These are phyloP conservation scores for Danio aesculapii DNA, from an alignment of 2,797 vertebrate species.

Conservation along the genomic window DNA sequence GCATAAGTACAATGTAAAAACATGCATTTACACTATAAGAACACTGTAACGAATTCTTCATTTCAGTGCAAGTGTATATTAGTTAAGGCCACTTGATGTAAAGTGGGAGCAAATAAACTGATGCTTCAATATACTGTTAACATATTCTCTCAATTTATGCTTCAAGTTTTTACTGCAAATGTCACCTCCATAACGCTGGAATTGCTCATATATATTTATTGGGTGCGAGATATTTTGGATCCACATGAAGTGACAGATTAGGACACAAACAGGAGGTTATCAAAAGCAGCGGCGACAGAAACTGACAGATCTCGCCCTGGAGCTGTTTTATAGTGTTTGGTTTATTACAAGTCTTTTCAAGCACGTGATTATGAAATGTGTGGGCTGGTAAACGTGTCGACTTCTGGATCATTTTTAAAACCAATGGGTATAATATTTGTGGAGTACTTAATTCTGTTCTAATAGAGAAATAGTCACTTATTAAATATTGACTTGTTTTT, in stretches of 20 bases:
- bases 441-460: slow-evolving; percentile 74
- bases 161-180: too few species aligned
- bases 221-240: slow-evolving; percentile 1
- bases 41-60: too few species aligned
- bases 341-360: slow-evolving; percentile 14
- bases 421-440: slow-evolving; percentile 75
- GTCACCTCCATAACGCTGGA: too few species aligned
- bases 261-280: neutral
- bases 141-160: too few species aligned
- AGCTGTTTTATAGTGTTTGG: neutral
- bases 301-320: slow-evolving; percentile 1
- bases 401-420: slow-evolving; percentile 69
- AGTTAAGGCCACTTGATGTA: too few species aligned
- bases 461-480: slow-evolving; percentile 68
- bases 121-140: too few species aligned
- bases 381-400: slow-evolving; percentile 79
- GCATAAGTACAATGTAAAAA: too few species aligned
- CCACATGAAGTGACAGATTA: neutral
- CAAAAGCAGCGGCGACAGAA: slow-evolving; percentile 4
- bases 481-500: slow-evolving; percentile 50
- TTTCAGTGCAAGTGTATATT: too few species aligned
- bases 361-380: slow-evolving; percentile 66
- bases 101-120: too few species aligned
- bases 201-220: neutral
- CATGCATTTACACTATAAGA: too few species aligned